Evolutionary conservation across 2,113 vertebrate genomes (phyloP).

Genomic region (Gnathonemus longibarbis): DNA sequence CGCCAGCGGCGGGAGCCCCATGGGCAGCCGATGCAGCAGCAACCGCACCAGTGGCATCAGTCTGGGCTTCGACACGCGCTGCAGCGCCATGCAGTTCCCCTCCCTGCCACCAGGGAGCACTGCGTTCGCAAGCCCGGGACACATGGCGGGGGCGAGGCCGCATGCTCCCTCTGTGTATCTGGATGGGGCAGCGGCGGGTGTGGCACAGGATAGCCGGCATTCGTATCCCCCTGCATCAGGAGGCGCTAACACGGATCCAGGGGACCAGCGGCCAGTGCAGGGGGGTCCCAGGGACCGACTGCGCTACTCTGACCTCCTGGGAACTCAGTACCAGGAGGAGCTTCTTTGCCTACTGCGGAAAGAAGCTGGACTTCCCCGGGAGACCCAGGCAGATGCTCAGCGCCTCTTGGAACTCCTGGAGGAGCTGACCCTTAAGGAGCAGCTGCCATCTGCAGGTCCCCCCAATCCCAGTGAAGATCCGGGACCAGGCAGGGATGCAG

Average conservation of each 20-base stretch:
- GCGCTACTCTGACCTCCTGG: constrained; percentile 62
- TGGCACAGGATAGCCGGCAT: constrained; percentile 67
- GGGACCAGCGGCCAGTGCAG: constrained; percentile 40
- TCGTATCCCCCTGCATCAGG: constrained; percentile 75
- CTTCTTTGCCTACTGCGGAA: constrained; percentile 60
- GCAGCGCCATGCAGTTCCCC: constrained; percentile 53
- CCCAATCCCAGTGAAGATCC: constrained; percentile 54
- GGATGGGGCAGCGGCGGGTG: constrained; percentile 41
- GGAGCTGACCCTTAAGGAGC: constrained; percentile 60
- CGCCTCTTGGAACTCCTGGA: constrained; percentile 37
- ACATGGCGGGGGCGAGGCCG: background rate
- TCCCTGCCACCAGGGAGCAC: constrained; percentile 42
- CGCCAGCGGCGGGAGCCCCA: constrained; percentile 70
- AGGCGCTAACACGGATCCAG: constrained; percentile 60
- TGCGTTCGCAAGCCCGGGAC: constrained; percentile 27
- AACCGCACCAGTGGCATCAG: constrained; percentile 81
- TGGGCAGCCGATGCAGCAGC: constrained; percentile 73
- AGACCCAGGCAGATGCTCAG: constrained; percentile 20
- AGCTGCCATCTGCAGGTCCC: constrained; percentile 37
- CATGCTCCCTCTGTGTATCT: constrained; percentile 48
- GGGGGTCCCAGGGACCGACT: constrained; percentile 49
- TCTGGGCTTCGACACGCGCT: constrained; percentile 73
- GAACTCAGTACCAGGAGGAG: constrained; percentile 70
- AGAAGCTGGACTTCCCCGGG: constrained; percentile 54
- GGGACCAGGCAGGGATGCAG: constrained; percentile 35